Conservation (phyloP, 2,888 invertebrate species). For the Nebria brevicollis region DNA sequence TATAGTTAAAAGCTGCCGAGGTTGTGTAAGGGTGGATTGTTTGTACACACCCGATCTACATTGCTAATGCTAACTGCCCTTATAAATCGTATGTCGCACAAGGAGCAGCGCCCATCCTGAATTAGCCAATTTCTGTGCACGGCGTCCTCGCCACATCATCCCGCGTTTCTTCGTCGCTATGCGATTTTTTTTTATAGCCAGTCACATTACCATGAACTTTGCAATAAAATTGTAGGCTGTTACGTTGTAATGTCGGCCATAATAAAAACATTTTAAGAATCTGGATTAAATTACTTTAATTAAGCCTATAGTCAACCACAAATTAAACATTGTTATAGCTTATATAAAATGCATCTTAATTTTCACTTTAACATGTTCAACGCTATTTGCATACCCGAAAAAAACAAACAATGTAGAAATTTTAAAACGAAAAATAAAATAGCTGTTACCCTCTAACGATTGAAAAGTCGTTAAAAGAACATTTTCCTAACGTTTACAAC, state of each 20-base stretch:
- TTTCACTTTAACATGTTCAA: too few species aligned
- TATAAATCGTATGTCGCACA: conserved; percentile 44
- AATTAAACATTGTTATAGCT: too few species aligned
- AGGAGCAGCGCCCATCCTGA: conserved; percentile 28
- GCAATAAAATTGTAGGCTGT: conserved; percentile 43
- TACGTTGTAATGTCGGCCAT: conserved; percentile 16
- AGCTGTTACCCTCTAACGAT: too few species aligned
- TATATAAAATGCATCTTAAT: too few species aligned
- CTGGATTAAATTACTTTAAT: conserved; percentile 42
- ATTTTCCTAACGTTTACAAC: too few species aligned
- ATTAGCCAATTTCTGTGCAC: conserved; percentile 43
- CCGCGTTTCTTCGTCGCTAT: background rate
- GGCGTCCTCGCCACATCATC: background rate
- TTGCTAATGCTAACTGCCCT: conserved; percentile 46
- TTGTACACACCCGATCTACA: conserved; percentile 42
- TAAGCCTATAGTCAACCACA: background rate
- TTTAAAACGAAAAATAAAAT: too few species aligned
- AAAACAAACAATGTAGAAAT: too few species aligned
- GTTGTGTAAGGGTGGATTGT: conserved; percentile 17
- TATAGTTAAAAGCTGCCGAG: background rate
- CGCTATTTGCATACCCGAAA: too few species aligned
- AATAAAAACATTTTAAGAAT: conserved; percentile 39
- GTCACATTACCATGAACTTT: conserved; percentile 42
- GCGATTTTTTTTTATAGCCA: conserved; percentile 40
- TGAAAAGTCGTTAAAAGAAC: too few species aligned